phyloP scores from a whole-genome alignment of 2,797 vertebrate genomes.

The Urosaurus nigricauda region DNA sequence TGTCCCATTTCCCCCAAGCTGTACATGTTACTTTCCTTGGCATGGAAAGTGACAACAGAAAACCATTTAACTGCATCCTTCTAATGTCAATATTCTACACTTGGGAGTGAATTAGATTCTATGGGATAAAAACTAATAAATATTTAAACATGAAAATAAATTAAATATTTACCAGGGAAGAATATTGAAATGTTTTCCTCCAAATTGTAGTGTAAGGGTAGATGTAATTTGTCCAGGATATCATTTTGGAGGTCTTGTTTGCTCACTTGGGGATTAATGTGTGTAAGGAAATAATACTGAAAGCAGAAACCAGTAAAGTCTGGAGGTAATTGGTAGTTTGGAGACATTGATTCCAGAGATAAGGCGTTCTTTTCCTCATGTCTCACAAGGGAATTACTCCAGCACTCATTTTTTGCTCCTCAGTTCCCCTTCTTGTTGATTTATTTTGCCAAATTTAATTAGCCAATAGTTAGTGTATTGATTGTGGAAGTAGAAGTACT shows the following conservation, averaged over 20 bases:
- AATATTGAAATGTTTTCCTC: slow-evolving; percentile 5
- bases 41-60: not conserved
- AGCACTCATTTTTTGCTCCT: not conserved
- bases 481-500: slow-evolving; percentile 35
- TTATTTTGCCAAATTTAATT: slow-evolving; percentile 51
- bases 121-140: not conserved
- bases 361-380: not conserved
- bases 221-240: slow-evolving; percentile 1
- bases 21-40: not conserved
- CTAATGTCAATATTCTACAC: not conserved
- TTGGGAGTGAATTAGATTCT: not conserved
- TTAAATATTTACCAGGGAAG: not conserved
- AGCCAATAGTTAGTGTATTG: slow-evolving; percentile 20
- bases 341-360: not conserved
- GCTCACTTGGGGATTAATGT: not conserved
- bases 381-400: not conserved
- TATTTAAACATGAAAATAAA: not conserved
- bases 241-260: not conserved
- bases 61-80: not conserved
- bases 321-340: not conserved
- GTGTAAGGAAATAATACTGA: not conserved
- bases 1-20: not conserved
- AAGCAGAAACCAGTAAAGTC: not conserved
- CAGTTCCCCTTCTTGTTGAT: not conserved
- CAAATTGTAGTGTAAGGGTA: not conserved